Evolutionary conservation across 2,888 invertebrate genomes (phyloP).

Genomic region (Pseudococcus viburni): DNA sequence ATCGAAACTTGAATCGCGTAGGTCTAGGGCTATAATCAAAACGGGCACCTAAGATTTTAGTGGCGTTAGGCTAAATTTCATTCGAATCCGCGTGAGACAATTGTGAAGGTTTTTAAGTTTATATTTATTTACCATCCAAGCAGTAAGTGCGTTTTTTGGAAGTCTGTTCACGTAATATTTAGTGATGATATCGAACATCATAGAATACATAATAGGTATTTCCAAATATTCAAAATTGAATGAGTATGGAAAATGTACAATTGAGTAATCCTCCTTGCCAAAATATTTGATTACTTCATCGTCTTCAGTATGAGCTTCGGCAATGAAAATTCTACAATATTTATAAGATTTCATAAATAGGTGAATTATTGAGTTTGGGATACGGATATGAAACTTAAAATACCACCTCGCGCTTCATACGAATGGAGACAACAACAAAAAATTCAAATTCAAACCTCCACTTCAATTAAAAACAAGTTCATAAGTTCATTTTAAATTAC

Average conservation of each 20-base stretch:
- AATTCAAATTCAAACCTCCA: no score
- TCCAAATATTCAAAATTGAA: conserved; percentile 1
- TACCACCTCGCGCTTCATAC: no score
- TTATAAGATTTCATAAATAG: neutral
- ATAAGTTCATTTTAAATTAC: no score
- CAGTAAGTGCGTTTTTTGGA: neutral
- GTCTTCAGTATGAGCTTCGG: neutral
- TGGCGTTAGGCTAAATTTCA: no score
- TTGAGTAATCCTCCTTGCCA: neutral
- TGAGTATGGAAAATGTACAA: neutral
- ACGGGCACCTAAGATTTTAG: no score
- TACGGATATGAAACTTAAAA: no score
- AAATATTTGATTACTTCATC: neutral
- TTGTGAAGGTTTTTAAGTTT: neutral
- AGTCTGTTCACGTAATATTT: neutral
- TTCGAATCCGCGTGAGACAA: no score
- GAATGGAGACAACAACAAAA: no score
- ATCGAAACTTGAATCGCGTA: no score
- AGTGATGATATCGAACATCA: neutral
- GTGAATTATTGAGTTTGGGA: no score
- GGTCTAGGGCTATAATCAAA: no score
- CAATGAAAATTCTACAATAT: neutral
- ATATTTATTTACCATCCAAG: neutral
- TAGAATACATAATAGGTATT: neutral
- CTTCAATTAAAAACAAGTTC: no score